phyloP scores from a whole-genome alignment of 2,888 invertebrate genomes.

The Branchellion lobata region DNA sequence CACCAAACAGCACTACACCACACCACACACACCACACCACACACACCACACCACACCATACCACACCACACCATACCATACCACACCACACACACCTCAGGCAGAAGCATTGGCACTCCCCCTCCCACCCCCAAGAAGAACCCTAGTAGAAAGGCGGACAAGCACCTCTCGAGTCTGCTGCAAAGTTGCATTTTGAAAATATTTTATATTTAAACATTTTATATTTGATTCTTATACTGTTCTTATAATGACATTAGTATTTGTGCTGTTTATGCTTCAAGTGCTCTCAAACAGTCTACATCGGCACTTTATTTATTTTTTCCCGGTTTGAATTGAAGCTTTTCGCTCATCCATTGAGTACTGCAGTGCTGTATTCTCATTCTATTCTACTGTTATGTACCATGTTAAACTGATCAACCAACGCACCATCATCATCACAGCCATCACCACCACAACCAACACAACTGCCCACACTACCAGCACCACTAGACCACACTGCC shows the following conservation, averaged over 20 bases:
- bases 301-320: too few species aligned
- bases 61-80: too few species aligned
- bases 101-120: constrained; percentile 74
- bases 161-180: constrained; percentile 40
- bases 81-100: too few species aligned
- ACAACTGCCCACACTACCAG: not conserved
- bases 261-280: not conserved
- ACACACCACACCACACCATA: too few species aligned
- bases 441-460: not conserved
- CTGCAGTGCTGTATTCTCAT: too few species aligned
- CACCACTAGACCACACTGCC: too few species aligned
- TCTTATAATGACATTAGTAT: not conserved
- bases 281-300: not conserved
- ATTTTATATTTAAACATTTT: not conserved
- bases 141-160: constrained; percentile 61
- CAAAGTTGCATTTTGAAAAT: not conserved
- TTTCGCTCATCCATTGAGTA: too few species aligned
- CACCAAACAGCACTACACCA: too few species aligned
- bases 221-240: not conserved
- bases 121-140: constrained; percentile 66
- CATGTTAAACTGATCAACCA: not conserved
- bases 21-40: too few species aligned
- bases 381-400: too few species aligned
- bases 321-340: too few species aligned
- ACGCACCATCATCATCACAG: not conserved